phyloP scores from a whole-genome alignment of 1,140 invertebrate species.

The Eurosta solidaginis region DNA sequence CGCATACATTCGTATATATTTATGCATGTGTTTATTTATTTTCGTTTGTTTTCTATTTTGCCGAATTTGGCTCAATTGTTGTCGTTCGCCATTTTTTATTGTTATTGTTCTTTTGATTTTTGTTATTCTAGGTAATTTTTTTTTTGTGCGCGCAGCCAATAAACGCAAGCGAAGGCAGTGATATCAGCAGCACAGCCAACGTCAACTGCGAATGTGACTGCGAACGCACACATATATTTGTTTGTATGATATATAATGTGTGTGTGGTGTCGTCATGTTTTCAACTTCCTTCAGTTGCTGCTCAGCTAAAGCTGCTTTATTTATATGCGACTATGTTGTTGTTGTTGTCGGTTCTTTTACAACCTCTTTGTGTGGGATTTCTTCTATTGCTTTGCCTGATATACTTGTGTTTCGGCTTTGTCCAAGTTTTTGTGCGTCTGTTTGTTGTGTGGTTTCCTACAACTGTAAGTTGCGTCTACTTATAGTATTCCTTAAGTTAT shows the following conservation, averaged over 20 bases:
- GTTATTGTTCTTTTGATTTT: constrained; percentile 24
- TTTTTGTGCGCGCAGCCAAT: neutral
- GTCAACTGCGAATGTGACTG: neutral
- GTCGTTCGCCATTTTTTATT: neutral
- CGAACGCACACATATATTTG: too few relatives aligned
- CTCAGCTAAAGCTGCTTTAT: constrained; percentile 8
- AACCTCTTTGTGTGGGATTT: constrained; percentile 7
- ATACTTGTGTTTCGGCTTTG: constrained; percentile 6
- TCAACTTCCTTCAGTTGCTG: neutral
- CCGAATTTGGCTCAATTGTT: neutral
- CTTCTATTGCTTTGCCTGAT: constrained; percentile 20
- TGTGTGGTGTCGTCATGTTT: neutral
- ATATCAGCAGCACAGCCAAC: neutral
- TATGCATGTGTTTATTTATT: neutral
- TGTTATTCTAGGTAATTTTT: neutral
- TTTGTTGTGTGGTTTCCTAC: neutral
- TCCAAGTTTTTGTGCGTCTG: neutral
- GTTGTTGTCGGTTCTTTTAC: neutral
- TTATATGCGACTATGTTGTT: neutral
- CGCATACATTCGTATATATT: too few relatives aligned
- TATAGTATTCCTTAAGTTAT: constrained; percentile 11
- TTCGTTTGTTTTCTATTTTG: neutral
- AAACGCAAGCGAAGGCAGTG: neutral
- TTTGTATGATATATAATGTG: neutral
- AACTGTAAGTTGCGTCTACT: neutral